These are phyloP conservation scores for Strix aluco DNA, from an alignment of 2,113 vertebrate species.

Conservation along the genomic window DNA sequence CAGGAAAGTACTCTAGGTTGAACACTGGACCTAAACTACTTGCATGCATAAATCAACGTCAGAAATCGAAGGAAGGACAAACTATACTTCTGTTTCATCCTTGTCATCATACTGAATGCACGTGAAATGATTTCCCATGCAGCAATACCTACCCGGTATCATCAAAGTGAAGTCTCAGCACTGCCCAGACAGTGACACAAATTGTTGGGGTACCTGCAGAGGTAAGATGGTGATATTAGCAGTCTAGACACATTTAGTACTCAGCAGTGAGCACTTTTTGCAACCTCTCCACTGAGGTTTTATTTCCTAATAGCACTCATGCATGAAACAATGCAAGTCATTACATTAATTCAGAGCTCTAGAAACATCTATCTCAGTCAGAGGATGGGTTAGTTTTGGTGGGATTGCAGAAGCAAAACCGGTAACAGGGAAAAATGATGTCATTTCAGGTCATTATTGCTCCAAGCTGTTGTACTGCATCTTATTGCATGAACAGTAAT, in stretches of 20 bases:
- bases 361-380: background rate
- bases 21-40: background rate
- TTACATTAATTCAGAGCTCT: background rate
- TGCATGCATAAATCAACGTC: background rate
- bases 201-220: slow-evolving; percentile 93
- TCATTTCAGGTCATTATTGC: background rate
- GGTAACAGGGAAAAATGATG: background rate
- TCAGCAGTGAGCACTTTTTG: background rate
- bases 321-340: background rate
- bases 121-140: accelerated
- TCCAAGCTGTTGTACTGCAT: background rate
- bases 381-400: background rate
- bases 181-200: slow-evolving; percentile 94
- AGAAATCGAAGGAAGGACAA: background rate
- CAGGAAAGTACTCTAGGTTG: background rate
- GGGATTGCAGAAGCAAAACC: background rate
- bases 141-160: slow-evolving; percentile 83
- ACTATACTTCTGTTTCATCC: background rate
- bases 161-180: slow-evolving; percentile 91
- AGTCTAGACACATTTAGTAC: background rate
- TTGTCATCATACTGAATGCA: background rate
- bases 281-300: background rate
- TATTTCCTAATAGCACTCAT: background rate
- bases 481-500: background rate
- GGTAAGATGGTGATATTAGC: background rate